Evolutionary conservation across 2,113 vertebrate genomes (phyloP).

Genomic region (Propithecus coquereli): DNA sequence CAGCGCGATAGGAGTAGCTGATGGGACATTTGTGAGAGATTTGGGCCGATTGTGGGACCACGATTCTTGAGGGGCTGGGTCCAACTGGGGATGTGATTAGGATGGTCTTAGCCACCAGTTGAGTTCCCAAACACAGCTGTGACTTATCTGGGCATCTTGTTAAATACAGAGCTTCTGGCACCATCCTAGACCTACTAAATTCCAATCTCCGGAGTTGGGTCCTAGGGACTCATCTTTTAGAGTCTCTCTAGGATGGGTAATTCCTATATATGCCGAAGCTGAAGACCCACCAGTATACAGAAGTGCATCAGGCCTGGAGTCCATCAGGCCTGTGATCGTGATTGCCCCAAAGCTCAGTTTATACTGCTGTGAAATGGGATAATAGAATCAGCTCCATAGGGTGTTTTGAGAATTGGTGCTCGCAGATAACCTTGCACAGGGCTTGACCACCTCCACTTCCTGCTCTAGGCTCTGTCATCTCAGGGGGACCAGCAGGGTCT

Average conservation of each 20-base stretch:
- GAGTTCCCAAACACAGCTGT: neutral
- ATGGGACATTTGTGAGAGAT: neutral
- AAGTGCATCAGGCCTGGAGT: neutral
- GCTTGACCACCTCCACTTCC: neutral
- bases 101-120: neutral
- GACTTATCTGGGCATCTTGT: neutral
- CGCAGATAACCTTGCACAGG: neutral
- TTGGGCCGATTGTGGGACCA: neutral
- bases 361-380: conserved; percentile 18
- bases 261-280: neutral
- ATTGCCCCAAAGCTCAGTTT: neutral
- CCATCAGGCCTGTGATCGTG: neutral
- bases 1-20: neutral
- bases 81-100: neutral
- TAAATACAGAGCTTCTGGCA: neutral
- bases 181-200: neutral
- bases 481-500: neutral
- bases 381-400: neutral
- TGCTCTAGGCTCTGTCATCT: neutral
- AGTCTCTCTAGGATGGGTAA: neutral
- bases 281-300: neutral
- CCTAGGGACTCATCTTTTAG: neutral
- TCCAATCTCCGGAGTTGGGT: neutral
- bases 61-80: neutral
- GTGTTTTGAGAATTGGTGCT: neutral